Percentiles rank a stretch among this genome's conserved stretches.
These are phyloP conservation scores for Kradibia gibbosae DNA, from an alignment of 1,140 invertebrate genomes.

Conservation along the genomic window DNA sequence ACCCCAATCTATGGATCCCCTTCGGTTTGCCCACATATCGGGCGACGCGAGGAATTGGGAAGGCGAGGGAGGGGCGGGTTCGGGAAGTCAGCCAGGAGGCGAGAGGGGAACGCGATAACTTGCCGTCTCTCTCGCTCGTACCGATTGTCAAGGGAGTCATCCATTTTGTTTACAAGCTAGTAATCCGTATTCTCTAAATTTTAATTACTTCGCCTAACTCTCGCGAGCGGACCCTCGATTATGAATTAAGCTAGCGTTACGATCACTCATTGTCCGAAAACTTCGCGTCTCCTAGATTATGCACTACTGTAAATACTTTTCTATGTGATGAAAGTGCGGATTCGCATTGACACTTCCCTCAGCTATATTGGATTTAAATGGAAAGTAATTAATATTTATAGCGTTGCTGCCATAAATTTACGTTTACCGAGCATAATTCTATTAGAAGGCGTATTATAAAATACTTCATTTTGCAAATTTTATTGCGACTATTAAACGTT, in stretches of 20 bases:
- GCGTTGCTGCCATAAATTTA: not conserved
- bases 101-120: not conserved
- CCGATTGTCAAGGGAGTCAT: conserved; percentile 61
- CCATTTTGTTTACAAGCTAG: conserved; percentile 64
- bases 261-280: not conserved
- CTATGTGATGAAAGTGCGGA: conserved; percentile 18
- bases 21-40: not conserved
- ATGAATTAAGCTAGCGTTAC: not conserved
- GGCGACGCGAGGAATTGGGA: not conserved
- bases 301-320: not conserved
- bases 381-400: conserved; percentile 2
- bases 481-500: not conserved
- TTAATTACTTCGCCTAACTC: conserved; percentile 40
- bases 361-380: not conserved
- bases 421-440: not conserved
- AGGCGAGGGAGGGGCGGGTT: too few relatives aligned
- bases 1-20: not conserved
- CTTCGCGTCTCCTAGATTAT: not conserved
- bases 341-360: not conserved
- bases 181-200: conserved; percentile 51
- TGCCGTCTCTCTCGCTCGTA: conserved; percentile 21
- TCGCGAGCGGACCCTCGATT: not conserved
- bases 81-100: too few relatives aligned
- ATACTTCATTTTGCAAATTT: too few relatives aligned
- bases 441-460: too few relatives aligned